A percentile compares a stretch with the other conserved stretches of the same genome.
Evolutionary conservation across 2,113 vertebrate species (phyloP).

Genomic region (Artemisiospiza belli): DNA sequence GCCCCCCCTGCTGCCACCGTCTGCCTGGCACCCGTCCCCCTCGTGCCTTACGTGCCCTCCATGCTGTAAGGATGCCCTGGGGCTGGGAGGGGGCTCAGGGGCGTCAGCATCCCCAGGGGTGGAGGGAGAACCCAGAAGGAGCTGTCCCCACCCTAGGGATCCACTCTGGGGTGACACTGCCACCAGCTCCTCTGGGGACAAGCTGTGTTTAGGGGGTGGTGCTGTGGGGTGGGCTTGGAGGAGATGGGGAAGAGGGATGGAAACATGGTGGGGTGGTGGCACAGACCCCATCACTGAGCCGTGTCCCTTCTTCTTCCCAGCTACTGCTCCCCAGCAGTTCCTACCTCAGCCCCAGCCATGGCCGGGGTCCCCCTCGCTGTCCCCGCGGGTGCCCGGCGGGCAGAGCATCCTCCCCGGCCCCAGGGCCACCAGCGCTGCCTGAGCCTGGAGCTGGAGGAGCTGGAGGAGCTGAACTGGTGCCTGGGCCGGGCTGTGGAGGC

Average conservation of each 20-base stretch:
- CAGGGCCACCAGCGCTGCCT: background rate
- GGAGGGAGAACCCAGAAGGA: background rate
- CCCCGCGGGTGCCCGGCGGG: background rate
- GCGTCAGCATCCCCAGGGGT: background rate
- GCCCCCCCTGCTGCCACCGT: conserved; percentile 28
- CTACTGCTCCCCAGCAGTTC: conserved; percentile 65
- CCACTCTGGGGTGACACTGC: rapidly evolving
- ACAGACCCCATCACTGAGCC: background rate
- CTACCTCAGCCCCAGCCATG: conserved; percentile 60
- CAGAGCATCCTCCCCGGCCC: background rate
- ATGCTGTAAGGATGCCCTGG: conserved; percentile 68
- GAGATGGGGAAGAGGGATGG: background rate
- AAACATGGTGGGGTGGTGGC: too few relatives aligned
- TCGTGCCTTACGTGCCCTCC: conserved; percentile 69
- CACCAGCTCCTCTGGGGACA: background rate
- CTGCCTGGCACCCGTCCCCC: conserved; percentile 69
- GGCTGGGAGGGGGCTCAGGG: rapidly evolving
- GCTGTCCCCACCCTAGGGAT: background rate
- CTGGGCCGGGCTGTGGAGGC: conserved; percentile 77
- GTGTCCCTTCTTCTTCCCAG: conserved; percentile 51
- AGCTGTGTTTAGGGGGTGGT: background rate
- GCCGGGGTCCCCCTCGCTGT: background rate
- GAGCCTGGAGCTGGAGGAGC: background rate
- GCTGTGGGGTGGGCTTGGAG: background rate
- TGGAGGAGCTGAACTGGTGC: conserved; percentile 69